Percentiles rank a stretch among this genome's conserved stretches.
phyloP scores from a whole-genome alignment of 2,888 invertebrate genomes.

The Megastigmus dorsalis region DNA sequence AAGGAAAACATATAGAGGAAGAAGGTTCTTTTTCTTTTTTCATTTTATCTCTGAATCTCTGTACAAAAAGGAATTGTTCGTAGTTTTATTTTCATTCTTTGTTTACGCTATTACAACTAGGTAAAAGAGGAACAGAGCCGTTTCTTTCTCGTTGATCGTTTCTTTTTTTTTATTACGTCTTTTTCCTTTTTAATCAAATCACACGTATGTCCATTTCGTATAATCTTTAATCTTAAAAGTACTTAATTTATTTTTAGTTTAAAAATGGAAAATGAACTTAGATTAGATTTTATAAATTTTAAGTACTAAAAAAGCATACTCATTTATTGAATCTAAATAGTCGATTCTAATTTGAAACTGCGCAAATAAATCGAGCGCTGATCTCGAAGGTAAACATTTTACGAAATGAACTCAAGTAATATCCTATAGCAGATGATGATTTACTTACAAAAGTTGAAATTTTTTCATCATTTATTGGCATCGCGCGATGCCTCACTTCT shows the following conservation, averaged over 20 bases:
- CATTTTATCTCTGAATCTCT: constrained; percentile 55
- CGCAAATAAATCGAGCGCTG: no score
- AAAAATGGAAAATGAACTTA: no score
- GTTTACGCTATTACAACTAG: constrained; percentile 40
- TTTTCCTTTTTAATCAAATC: constrained; percentile 30
- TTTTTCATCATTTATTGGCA: not conserved
- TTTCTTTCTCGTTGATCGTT: constrained; percentile 44
- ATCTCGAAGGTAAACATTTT: no score
- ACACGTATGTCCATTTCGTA: constrained; percentile 21
- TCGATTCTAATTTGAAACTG: no score
- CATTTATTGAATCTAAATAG: no score
- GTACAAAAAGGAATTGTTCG: constrained; percentile 49
- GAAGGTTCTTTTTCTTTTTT: constrained; percentile 36
- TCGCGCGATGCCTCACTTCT: not conserved
- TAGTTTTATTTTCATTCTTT: constrained; percentile 23
- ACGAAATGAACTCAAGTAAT: no score
- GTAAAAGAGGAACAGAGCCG: constrained; percentile 52
- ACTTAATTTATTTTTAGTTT: no score
- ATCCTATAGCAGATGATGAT: no score
- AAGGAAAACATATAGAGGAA: constrained; percentile 23
- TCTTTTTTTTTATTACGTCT: constrained; percentile 1
- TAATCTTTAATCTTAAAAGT: no score
- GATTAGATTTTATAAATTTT: no score
- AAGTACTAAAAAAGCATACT: no score
- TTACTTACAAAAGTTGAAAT: constrained; percentile 2